Base-by-base conservation (phyloP, 35 echinoderm and acorn worm species). In the Ophiothrix spiculata region DNA sequence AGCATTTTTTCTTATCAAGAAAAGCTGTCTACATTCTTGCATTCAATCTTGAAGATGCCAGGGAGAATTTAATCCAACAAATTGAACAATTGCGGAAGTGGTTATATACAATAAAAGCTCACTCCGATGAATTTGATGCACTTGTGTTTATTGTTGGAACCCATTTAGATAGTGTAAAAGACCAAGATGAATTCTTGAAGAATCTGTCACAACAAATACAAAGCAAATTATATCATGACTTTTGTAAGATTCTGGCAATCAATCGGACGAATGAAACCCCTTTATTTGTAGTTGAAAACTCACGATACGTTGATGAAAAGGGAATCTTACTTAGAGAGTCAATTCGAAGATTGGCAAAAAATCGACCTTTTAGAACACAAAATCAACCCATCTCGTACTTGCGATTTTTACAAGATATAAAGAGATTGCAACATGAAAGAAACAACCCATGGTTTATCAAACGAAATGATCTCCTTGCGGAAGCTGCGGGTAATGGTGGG, bases 141-240 rank as follows among this genome's bases (percentile, higher is more conserved):
- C 39, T 87, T 29, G 42, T 87, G 17, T 87, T 87, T 29, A 40
- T 87, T 33, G 76, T 87, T 87, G 85, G 85, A 15, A 87, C 85
- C 25, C 85, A 87, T 37, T 39, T 75, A 33, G 85, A 87, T 75
- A 87, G 85, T 29, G 75, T 87, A 16, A 25, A 1, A 23, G 35
- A 6, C 25, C 60, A 69, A 25, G 60, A 25, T 3, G 46, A 35
- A 2, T 77, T 78, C 33, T 17, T 79, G 13, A 41, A 23, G 14
- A 40, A 56, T 17, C 36, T 84, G 33, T 31, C 42, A 37, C 10
- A 31, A 37, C 16, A 36, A 23, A 36, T 87, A 19, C 23, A 37
- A 2, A 41, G 56, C 29, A 33, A 76, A 31, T 38, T 87, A 21
- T 77, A 78, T 35, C 56, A 79, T 41, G 76, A 87, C 39, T 87